Base-by-base conservation (phyloP, 1,140 invertebrate genomes). In the Drosophila subobscura region DNA sequence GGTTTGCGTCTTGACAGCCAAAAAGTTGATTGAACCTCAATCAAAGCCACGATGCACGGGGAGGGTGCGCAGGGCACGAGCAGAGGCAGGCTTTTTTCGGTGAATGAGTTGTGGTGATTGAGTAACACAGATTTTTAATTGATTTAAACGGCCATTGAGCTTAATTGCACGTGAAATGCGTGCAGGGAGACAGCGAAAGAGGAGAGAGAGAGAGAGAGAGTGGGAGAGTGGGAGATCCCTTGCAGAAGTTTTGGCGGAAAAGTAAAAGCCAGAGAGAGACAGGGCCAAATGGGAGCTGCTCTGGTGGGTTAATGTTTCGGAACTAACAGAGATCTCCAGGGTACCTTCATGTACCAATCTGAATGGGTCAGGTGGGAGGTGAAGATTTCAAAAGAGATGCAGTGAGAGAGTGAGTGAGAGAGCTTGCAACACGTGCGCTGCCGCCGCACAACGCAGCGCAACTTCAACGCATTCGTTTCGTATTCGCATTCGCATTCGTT, bases 21-120 rank as follows among this genome's bases (percentile, higher is more conserved):
- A 73, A 78, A 79, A 84, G 79, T 83, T 83, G 75, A 83, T 55
- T 83, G 79, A 83, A 83, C 79, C 68, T 63, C 55, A 59, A 33
- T 29, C 10, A 37, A 50, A 14, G 10, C 33, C 33, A 4, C 10
- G 33, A 37, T 12, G 10, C 23, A 27, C 14, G 27, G 51, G n/a
- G 40, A 41, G 44, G 25, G 63, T 25, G 6, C 5, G 16, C 2
- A 5, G 47, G 7, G 22, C 2, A 5, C 37, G 7, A n/a, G 14
- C 8, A 4, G 12, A n/a, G 42, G 41, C n/a, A 42, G 12, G 10
- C 37, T 51, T 20, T 47, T 20, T 22, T 37, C 25, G 65, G 37
- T 25, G 51, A 68, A 41, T n/a, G 52, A 50, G 10, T 12, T 42
- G 68, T 51, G 60, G 60, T 4, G 33, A 74, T 74, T 74, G 72